Base-by-base conservation (phyloP, 2,888 invertebrate species). In the Cataglyphis livida region DNA sequence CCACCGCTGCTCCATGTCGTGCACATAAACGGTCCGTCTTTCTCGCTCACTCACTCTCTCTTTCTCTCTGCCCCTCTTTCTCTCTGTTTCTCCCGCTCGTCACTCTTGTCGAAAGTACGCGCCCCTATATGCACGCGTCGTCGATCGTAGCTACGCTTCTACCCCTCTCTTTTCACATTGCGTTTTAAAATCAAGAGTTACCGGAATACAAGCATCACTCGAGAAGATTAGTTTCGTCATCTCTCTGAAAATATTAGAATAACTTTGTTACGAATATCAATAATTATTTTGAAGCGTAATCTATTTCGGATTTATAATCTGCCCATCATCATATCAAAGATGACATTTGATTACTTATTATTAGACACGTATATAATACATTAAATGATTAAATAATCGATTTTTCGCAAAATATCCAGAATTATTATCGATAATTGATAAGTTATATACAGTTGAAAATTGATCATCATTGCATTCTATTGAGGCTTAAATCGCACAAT, bases 111-210 rank as follows among this genome's bases (percentile, higher is more conserved):
- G 73, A 79, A 59, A 84, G 59, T 84, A 84, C 83, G 74, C 68
- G 83, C 85, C 88, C 88, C 87, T 89, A 89, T 89, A 71, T 41
- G 70, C 35, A 35, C 81, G 62, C 74, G 48, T 75, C 41, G 84
- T 28, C 78, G 59, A 44, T 32, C 12, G 35, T 61, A 83, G 62
- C 59, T 75, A 7, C 41, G 59, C n/a, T 70, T 48, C 41, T 64
- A 35, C 25, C 7, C n/a, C 51, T n/a, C 51, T n/a, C 68, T 68
- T 54, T 79, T 61, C 35, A 71, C 61, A 35, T 57, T 44, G 54
- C 25, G 10, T 54, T 54, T 76, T 15, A 38, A 66, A 64, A 64
- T 41, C 38, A 41, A 73, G 41, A 73, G 25, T 28, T 62, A 18
- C n/a, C 25, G 12, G n/a, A n/a, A 61, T 48, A 35, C 5, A 15